Evolutionary conservation across 2,797 vertebrate genomes (phyloP), one percentile per base, ranked within the genome.

Genomic region (Anguilla megastoma): DNA sequence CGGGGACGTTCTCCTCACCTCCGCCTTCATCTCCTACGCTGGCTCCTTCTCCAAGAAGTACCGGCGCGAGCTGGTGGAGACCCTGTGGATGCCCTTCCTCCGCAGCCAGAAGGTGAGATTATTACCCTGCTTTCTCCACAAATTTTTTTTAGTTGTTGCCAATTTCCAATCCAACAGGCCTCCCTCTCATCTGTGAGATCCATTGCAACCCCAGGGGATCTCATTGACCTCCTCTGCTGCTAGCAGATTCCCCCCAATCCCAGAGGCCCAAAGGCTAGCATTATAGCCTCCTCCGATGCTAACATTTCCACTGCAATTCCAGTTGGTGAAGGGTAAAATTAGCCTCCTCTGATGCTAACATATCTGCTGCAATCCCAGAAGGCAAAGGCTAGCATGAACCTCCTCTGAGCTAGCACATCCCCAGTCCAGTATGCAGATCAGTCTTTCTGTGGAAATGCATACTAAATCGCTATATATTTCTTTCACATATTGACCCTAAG

Each of bases 21-120:
- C 94, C 84, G 91, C 95, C 86, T 96, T 96, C 91, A 95, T 95
- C 93, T 96, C 93, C 14, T 95, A 95, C 0, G 93, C 95, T 0
- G 95, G 94, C 41, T 96, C 95, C 58, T 97, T 95, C 94, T 94
- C 95, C 76, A 96, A 96, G 90, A 93, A 92, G 90, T 95, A 95
- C 93, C 92, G 94, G 24, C 85, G 27, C 33, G 92, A 96, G 89
- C 92, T 96, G 66, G 88, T 96, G 85, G 92, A 97, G 88, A 96
- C 94, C 90, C 94, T 96, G 50, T 95, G 94, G 96, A 94, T 95
- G 94, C 93, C 95, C 2, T 96, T 93, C 85, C 91, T 96, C 86
- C 93, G 90, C 80, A 91, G 50, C 66, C 95, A 95, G 88, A 96
- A 94, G 95, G 95, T 95, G 89, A 16, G 45, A 2, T 27, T 8